Evolutionary conservation across 2,113 vertebrate species (phyloP), one percentile per base, ranked within the genome.

Genomic region (Tautogolabrus adspersus): DNA sequence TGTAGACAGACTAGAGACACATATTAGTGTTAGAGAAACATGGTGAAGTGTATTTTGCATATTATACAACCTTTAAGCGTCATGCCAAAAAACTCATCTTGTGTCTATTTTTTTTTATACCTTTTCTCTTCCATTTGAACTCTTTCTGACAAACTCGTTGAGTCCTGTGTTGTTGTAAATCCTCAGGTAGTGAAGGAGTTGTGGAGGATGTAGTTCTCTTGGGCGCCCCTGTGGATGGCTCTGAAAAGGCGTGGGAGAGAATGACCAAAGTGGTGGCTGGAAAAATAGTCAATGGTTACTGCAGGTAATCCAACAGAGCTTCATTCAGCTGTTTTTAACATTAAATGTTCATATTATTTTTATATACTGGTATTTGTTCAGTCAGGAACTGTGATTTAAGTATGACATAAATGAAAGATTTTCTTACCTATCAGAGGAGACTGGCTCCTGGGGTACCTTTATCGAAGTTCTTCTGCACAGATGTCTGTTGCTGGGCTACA

Each of bases 381-480:
- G 12, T 5, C n/a, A 61, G 44, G n/a, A 54, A 59, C 42, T 66
- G 23, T 66, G 19, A 42, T 58, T 42, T 23, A 44, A 56, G 3
- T 40, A 12, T 19, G 61, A 8, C 2, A 68, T 26, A 3, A 74
- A 73, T 62, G 47, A 69, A 23, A 26, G 5, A 67, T 42, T 69
- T 56, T 83, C 8, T 38, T 61, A 42, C 66, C n/a, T 75, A 3
- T 22, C 90, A 99, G 98, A 87, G 96, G 96, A 0, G 98, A 99
- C 89, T 99, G 98, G 97, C 95, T 99, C 54, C 95, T 99, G 88
- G 87, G 97, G 10, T 99, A 96, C 69, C 93, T 99, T n/a, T 99
- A 99, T 90, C 95, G 98, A 79, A 95, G 97, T 4, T 98, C 97
- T 8, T 95, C 96, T 0, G 96, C 90, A 77, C 95, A 97, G 85